Base-by-base conservation (phyloP, 2,113 vertebrate genomes). In the Ailuropoda melanoleuca region DNA sequence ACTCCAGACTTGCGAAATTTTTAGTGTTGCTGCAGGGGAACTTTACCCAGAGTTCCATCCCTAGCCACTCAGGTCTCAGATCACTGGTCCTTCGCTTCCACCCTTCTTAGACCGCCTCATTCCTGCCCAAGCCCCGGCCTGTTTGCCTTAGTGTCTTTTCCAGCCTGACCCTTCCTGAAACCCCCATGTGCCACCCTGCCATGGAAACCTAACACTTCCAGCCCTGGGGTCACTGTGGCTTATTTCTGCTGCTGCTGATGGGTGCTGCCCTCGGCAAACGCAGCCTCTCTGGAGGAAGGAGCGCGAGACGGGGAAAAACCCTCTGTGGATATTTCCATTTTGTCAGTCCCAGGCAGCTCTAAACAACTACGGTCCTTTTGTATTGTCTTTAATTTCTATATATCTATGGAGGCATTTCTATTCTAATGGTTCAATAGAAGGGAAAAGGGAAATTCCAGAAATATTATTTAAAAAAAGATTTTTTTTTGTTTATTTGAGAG, bases 121-220 rank as follows among this genome's bases (percentile, higher is more conserved):
- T 70, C 24, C 68, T 37, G 56, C 31, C 29, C 43, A 60, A 66
- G 8, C 19, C 62, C 17, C 2, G 18, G 3, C 11, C 26, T 62
- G 24, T 26, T 26, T 26, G 34, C 83, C 34, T 13, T 46, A 15
- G 4, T 50, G 56, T 50, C 53, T 70, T 64, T 58, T n/a, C 17
- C 15, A 75, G 90, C 8, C 80, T 50, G 31, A 60, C 3, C 24
- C 1, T 75, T 26, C 55, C 0, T 29, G 13, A 34, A 34, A 78
- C 55, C 23, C 13, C 10, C 3, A 6, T 0, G 10, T 1, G 13
- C 0, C 24, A 3, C 68, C 93, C 24, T 60, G 39, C 21, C 26
- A 1, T 26, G 19, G 4, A 53, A 26, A 43, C 13, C 66, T 81
- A 23, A 31, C 39, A 48, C 6, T 39, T n/a, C 21, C 4, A 3